These are phyloP conservation scores for Macrostomum cliftonense DNA, from an alignment of 2,888 invertebrate species.

Conservation along the genomic window DNA sequence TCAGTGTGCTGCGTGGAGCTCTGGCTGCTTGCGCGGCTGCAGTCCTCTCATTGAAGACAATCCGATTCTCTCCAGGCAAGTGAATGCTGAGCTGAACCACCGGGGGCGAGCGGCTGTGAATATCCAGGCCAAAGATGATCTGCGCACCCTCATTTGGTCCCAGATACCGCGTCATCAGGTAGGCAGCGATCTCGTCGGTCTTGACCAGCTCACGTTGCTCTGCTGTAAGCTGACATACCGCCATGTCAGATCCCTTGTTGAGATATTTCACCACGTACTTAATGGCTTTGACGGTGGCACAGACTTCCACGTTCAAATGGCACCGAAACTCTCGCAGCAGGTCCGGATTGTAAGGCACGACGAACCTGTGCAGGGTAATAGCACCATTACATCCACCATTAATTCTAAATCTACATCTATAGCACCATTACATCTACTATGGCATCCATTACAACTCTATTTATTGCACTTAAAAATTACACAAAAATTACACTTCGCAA, in stretches of 20 bases:
- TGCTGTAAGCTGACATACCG: conserved; percentile 5
- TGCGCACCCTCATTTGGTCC: conserved; percentile 29
- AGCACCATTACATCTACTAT: too few relatives aligned
- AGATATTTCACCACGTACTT: conserved; percentile 38
- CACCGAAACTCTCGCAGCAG: conserved; percentile 11
- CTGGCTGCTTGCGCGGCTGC: neutral
- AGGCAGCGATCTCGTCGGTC: conserved; percentile 23
- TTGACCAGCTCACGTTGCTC: neutral
- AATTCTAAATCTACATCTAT: too few relatives aligned
- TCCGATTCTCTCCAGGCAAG: conserved; percentile 16
- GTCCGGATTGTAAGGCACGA: conserved; percentile 32
- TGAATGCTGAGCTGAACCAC: conserved; percentile 16
- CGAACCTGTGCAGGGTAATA: conserved; percentile 14
- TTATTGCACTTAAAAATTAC: too few relatives aligned
- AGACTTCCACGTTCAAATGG: conserved; percentile 26
- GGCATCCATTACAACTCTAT: too few relatives aligned
- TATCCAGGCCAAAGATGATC: conserved; percentile 22
- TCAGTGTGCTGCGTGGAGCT: neutral
- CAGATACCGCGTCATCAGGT: conserved; percentile 23
- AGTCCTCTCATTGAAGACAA: conserved; percentile 11
- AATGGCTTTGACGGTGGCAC: conserved; percentile 34
- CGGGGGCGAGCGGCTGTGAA: conserved; percentile 22
- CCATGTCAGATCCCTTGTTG: conserved; percentile 25
- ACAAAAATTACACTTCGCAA: too few relatives aligned
- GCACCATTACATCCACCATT: too few relatives aligned